These are phyloP conservation scores for Sterrhoptilus dennistouni DNA, from an alignment of 2,113 vertebrate species.

Conservation along the genomic window DNA sequence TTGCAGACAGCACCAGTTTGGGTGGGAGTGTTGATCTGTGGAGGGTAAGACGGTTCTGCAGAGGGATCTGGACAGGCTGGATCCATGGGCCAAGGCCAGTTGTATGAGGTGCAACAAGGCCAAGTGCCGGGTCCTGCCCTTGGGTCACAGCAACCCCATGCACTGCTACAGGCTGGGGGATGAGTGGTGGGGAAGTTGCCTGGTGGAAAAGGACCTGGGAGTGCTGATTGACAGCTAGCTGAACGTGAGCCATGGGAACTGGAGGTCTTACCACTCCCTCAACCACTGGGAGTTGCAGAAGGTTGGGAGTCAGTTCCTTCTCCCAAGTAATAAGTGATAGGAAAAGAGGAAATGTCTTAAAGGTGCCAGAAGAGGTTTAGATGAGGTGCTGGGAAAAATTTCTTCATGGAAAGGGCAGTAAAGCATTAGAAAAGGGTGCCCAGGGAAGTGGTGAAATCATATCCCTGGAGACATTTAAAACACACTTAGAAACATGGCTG, in stretches of 20 bases:
- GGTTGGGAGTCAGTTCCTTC: background rate
- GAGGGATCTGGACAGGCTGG: background rate
- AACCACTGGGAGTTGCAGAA: background rate
- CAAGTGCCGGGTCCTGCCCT: background rate
- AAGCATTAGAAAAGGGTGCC: background rate
- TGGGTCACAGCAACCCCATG: background rate
- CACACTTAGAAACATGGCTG: background rate
- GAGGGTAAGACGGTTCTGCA: background rate
- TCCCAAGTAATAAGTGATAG: background rate
- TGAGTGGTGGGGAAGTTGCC: background rate
- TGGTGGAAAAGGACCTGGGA: background rate
- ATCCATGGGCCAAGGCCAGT: background rate
- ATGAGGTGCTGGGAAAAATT: background rate
- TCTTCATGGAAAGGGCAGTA: background rate
- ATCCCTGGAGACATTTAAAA: background rate
- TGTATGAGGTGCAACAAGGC: background rate
- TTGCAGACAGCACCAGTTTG: background rate
- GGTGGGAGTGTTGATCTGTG: background rate
- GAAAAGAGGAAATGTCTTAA: background rate
- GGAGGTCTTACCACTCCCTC: background rate
- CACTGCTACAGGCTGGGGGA: background rate
- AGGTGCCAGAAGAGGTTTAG: background rate
- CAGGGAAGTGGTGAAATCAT: background rate
- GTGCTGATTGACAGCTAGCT: background rate
- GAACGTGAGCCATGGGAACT: rapidly evolving